phyloP scores from a whole-genome alignment of 2,888 invertebrate species.

The Molanna angustata region DNA sequence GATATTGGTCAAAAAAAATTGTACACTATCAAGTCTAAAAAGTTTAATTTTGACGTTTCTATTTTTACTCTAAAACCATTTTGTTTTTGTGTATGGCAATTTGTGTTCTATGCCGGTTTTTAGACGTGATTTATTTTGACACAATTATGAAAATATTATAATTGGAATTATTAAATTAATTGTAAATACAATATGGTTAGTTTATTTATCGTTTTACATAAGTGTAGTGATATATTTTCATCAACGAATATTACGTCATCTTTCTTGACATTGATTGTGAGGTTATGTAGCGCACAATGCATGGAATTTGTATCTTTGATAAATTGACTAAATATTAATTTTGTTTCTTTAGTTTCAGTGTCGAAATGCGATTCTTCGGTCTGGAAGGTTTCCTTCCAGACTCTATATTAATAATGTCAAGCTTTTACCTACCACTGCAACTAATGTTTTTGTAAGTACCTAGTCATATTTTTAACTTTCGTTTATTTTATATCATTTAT shows the following conservation, averaged over 20 bases:
- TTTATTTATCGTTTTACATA: too few relatives aligned
- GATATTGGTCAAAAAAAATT: too few relatives aligned
- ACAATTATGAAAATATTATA: background rate
- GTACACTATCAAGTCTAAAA: too few relatives aligned
- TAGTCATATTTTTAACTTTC: too few relatives aligned
- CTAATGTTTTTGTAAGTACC: slow-evolving; percentile 24
- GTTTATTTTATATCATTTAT: too few relatives aligned
- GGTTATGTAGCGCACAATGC: slow-evolving; percentile 21
- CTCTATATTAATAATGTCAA: slow-evolving; percentile 18
- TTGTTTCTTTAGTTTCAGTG: slow-evolving; percentile 27
- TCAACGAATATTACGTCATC: slow-evolving; percentile 24
- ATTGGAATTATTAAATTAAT: background rate
- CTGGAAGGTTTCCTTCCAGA: slow-evolving; percentile 23
- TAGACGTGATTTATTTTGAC: too few relatives aligned
- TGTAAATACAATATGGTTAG: background rate
- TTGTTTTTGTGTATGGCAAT: too few relatives aligned
- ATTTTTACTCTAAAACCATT: too few relatives aligned
- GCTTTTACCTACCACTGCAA: slow-evolving; percentile 15
- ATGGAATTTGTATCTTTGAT: too few relatives aligned
- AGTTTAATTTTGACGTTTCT: too few relatives aligned
- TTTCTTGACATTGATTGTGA: slow-evolving; percentile 5
- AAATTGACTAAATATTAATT: slow-evolving; percentile 4
- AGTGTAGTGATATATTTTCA: too few relatives aligned
- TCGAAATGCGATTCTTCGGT: slow-evolving; percentile 21
- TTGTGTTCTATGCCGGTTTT: too few relatives aligned